Evolutionary conservation across 2,797 vertebrate genomes (phyloP), one percentile per base, ranked within the genome.

Genomic region (Squalus acanthias): DNA sequence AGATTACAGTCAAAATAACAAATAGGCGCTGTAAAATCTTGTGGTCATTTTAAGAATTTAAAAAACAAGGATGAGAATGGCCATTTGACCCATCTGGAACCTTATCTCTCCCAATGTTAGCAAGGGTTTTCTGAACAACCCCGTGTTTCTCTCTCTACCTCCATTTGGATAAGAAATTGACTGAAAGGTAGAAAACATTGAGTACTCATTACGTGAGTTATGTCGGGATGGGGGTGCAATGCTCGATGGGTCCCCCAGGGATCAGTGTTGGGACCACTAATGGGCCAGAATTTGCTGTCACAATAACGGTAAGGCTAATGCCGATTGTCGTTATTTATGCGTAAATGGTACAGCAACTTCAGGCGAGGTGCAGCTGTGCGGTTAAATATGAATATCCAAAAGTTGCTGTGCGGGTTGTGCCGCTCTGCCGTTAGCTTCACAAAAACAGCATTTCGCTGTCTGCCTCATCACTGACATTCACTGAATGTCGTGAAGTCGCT

Each of bases 1-100:
- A 67, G 89, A 92, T 65, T 92, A 33, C 15, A 65, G 60, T 92
- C 60, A 92, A 92, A 91, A 20, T 92, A 92, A 63, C 60, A 92
- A 63, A 10, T 69, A 46, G 33, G 20, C 91, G 24, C 17, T 76
- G 10, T 63, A n/a, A 60, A 29, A 29, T n/a, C 12, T 46, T 93
- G 17, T 67, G 63, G 20, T 67, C 7, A 93, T 46, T 67, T 92
- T 93, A 24, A 93, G 33, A 46, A 26, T 24, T 65, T 67, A 9
- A 17, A 93, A 93, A 93, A 24, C 20, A 67, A 63, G 57, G 12
- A 33, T 91, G 57, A 17, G 29, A 63, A 89, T 89, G 53, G 26
- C 9, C 50, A 89, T 53, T 89, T 89, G 87, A 12, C 2, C 74
- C 74, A 76, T 76, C 12, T 4, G 5, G 57, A n/a, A 33, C 4